These are phyloP conservation scores for Drosophila longiperda DNA, from an alignment of 2,888 invertebrate species.

Conservation along the genomic window DNA sequence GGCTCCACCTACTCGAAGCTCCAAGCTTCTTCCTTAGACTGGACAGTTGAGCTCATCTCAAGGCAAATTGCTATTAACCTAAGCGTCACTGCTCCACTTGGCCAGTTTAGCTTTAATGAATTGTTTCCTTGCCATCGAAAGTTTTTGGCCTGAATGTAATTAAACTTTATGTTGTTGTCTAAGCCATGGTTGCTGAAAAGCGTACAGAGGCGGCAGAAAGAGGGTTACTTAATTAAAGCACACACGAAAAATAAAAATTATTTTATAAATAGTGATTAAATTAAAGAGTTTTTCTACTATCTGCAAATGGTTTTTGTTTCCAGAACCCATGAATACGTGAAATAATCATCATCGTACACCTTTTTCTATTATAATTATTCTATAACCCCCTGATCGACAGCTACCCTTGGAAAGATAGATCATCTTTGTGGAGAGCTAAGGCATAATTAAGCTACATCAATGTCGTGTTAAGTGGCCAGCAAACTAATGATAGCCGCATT, in stretches of 20 bases:
- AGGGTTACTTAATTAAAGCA: background rate
- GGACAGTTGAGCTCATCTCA: conserved; percentile 48
- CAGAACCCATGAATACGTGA: background rate
- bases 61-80: conserved; percentile 53
- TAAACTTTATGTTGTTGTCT: conserved; percentile 45
- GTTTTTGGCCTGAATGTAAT: conserved; percentile 54
- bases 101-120: conserved; percentile 68
- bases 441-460: conserved; percentile 84
- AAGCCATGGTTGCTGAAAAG: background rate
- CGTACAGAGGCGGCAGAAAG: conserved; percentile 19
- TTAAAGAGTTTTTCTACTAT: background rate
- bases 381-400: background rate
- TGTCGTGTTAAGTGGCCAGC: conserved; percentile 83
- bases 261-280: background rate
- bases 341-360: background rate
- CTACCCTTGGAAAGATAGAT: conserved; percentile 24
- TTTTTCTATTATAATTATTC: background rate
- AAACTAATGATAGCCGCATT: conserved; percentile 83
- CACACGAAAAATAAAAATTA: background rate
- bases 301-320: background rate
- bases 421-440: conserved; percentile 31
- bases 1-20: conserved; percentile 23
- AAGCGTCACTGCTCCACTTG: conserved; percentile 19
- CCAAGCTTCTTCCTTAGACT: background rate
- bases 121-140: conserved; percentile 47